These are phyloP conservation scores for Indri indri DNA, from an alignment of 2,113 vertebrate genomes.

Conservation along the genomic window DNA sequence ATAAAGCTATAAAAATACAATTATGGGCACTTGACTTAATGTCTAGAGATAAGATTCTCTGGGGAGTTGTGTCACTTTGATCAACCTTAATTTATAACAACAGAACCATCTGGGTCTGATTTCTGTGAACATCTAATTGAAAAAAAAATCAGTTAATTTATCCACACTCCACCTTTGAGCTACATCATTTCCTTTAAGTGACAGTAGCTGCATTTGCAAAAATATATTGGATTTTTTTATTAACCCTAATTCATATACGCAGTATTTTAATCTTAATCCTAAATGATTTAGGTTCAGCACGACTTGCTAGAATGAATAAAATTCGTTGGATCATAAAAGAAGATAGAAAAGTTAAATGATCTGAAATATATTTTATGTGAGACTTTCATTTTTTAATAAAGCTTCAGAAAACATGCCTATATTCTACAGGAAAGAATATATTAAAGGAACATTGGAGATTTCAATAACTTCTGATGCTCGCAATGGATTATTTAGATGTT, in stretches of 20 bases:
- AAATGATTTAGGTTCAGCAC: slow-evolving; percentile 59
- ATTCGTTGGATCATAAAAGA: slow-evolving; percentile 81
- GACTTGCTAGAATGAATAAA: slow-evolving; percentile 80
- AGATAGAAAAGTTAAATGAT: slow-evolving; percentile 82
- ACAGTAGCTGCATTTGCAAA: slow-evolving; percentile 63
- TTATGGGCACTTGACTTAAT: slow-evolving; percentile 65
- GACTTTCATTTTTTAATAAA: slow-evolving; percentile 81
- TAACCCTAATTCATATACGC: slow-evolving; percentile 65
- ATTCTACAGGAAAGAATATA: slow-evolving; percentile 76
- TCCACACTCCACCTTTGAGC: slow-evolving; percentile 21
- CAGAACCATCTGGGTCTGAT: slow-evolving; percentile 67
- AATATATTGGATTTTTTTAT: slow-evolving; percentile 75
- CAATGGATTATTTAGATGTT: slow-evolving; percentile 76
- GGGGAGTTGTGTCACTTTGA: slow-evolving; percentile 61
- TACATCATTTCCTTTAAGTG: slow-evolving; percentile 55
- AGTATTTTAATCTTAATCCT: slow-evolving; percentile 78
- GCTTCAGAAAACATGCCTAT: slow-evolving; percentile 76
- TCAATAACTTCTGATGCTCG: slow-evolving; percentile 78
- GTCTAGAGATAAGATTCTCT: slow-evolving; percentile 65
- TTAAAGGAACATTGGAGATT: slow-evolving; percentile 68
- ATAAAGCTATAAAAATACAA: slow-evolving; percentile 64
- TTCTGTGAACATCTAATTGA: slow-evolving; percentile 63
- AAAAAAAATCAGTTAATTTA: slow-evolving; percentile 68
- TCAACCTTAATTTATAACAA: slow-evolving; percentile 74
- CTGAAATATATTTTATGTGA: slow-evolving; percentile 80